Evolutionary conservation across 2,113 vertebrate species (phyloP), one percentile per base, ranked within the genome.

Genomic region (Macheiramphus alcinus): DNA sequence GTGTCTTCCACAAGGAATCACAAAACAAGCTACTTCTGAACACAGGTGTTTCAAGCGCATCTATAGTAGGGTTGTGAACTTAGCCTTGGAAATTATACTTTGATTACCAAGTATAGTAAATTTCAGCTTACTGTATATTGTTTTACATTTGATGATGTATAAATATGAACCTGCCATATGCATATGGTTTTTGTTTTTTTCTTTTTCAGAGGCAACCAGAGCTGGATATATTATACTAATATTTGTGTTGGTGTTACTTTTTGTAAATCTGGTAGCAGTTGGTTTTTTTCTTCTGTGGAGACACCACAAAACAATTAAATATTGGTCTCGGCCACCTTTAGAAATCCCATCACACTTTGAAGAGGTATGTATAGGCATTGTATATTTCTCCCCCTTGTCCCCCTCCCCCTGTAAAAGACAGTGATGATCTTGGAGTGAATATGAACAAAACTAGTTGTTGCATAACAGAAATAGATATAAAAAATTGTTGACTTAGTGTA

Each of bases 331-430:
- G 31, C 65, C 97, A 3, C 96, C 98, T 4, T 93, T 98, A 32
- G 53, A 73, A 21, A 98, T 98, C 88, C 98, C 98, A 0, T 7
- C 48, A 1, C 98, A 98, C 34, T 96, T 97, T 42, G 27, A 67
- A 95, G 97, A 98, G 98, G 98, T 98, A 75, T 1, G 91, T 92
- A n/a, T 9, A 45, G 31, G 34, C 10, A 5, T n/a, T 16, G 21
- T 32, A 8, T 55, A 10, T 16, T 72, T 20, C 26, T 47, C 11
- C 18, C 11, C 15, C 13, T 27, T 20, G 8, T 16, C 21, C 8
- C n/a, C 18, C 20, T 15, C 22, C 23, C 36, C 25, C 45, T 36
- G 9, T 40, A 53, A 71, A 71, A 85, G 40, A 61, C 62, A 47
- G 29, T 6, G 21, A 21, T 58, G 40, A 19, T 17, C 22, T 25